Evolutionary conservation across 1,140 invertebrate genomes (phyloP).

Genomic region (Phortica variegata): DNA sequence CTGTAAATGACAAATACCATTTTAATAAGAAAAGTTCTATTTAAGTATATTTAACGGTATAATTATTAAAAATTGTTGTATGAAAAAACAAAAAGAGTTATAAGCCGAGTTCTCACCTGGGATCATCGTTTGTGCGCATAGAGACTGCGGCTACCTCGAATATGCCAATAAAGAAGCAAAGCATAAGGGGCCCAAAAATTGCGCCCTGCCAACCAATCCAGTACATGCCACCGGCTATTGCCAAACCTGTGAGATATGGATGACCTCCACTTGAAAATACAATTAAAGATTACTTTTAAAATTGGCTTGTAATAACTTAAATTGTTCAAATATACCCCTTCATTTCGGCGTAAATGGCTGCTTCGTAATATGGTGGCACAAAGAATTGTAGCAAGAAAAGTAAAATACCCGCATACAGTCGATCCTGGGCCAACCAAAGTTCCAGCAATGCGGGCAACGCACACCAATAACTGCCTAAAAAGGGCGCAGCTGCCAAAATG

Average conservation of each 20-base stretch:
- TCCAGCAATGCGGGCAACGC: slow-evolving; percentile 91
- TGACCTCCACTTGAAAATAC: slow-evolving; percentile 77
- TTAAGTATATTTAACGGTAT: not conserved
- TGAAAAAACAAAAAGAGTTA: slow-evolving; percentile 19
- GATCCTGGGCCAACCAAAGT: slow-evolving; percentile 86
- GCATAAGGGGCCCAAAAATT: slow-evolving; percentile 90
- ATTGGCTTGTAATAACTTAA: no score
- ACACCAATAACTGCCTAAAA: slow-evolving; percentile 92
- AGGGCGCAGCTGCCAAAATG: slow-evolving; percentile 89
- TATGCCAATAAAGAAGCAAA: slow-evolving; percentile 66
- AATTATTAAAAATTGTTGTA: slow-evolving; percentile 4
- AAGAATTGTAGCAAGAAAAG: slow-evolving; percentile 82
- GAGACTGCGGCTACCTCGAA: slow-evolving; percentile 52
- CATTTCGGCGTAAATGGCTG: slow-evolving; percentile 95
- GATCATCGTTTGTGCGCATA: slow-evolving; percentile 43
- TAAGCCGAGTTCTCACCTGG: slow-evolving; percentile 34
- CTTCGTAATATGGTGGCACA: slow-evolving; percentile 89
- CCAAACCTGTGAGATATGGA: slow-evolving; percentile 96
- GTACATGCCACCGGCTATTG: slow-evolving; percentile 97
- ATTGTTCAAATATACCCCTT: slow-evolving; percentile 81
- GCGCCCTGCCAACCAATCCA: slow-evolving; percentile 95
- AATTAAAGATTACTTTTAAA: not conserved
- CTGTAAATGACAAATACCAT: slow-evolving; percentile 24
- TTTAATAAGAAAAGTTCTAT: not conserved
- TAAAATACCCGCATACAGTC: slow-evolving; percentile 71